These are phyloP conservation scores for Cephus spinipes DNA, from an alignment of 2,888 invertebrate genomes.

Conservation along the genomic window DNA sequence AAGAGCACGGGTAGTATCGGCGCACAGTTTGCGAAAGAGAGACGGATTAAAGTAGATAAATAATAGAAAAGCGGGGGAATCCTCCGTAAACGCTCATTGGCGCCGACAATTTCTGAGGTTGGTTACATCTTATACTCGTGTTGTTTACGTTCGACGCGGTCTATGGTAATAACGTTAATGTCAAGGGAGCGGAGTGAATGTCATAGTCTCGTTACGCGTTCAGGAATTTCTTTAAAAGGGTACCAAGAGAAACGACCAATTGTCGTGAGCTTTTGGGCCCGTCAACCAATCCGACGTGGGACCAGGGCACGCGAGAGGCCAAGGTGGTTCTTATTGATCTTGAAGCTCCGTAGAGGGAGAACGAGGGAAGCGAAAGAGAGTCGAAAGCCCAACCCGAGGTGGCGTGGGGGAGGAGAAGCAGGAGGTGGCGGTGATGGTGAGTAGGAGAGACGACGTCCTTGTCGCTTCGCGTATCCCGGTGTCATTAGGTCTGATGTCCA, in stretches of 20 bases:
- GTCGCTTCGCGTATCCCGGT: not conserved
- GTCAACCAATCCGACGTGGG: slow-evolving; percentile 10
- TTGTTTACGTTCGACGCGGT: not conserved
- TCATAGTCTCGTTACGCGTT: not conserved
- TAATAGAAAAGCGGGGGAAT: not conserved
- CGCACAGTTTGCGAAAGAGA: not conserved
- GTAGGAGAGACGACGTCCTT: not conserved
- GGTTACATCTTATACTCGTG: not conserved
- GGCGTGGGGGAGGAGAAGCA: not conserved
- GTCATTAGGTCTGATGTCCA: not conserved
- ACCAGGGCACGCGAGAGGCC: slow-evolving; percentile 29
- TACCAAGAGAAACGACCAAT: not conserved
- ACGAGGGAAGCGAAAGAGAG: slow-evolving; percentile 10
- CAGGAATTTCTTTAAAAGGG: not conserved
- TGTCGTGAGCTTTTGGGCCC: slow-evolving; percentile 6
- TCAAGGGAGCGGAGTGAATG: not conserved
- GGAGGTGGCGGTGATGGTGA: not conserved
- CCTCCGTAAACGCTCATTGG: not conserved
- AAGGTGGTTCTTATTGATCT: slow-evolving; percentile 47
- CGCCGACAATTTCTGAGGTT: not conserved
- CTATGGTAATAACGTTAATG: not conserved
- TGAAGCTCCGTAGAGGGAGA: slow-evolving; percentile 23
- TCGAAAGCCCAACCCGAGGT: slow-evolving; percentile 11
- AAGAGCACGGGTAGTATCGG: too few relatives aligned
- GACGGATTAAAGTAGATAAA: not conserved